These are phyloP conservation scores for Thripadectes ignobilis DNA, from an alignment of 2,797 vertebrate genomes.

Conservation along the genomic window DNA sequence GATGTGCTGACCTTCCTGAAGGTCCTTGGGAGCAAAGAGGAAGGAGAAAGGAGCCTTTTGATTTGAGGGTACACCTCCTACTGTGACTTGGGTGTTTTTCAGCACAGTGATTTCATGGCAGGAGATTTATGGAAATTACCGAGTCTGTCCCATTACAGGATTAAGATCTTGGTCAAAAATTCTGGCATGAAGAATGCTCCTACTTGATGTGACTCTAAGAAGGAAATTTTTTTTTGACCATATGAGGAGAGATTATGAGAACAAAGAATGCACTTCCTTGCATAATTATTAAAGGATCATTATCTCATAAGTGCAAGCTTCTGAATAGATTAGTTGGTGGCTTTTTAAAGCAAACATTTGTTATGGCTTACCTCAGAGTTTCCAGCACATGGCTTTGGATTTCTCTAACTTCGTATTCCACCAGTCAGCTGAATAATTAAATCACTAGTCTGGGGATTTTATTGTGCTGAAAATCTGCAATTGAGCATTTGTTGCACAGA, in stretches of 20 bases:
- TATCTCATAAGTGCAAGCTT: not conserved
- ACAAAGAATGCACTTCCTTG: not conserved
- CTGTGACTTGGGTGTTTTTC: not conserved
- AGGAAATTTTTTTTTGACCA: not conserved
- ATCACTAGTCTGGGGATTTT: constrained; percentile 50
- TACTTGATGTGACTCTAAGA: not conserved
- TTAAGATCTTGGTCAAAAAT: not conserved
- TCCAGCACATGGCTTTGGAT: not conserved
- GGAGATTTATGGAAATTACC: not conserved
- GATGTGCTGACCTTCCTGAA: not conserved
- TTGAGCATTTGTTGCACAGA: constrained; percentile 51
- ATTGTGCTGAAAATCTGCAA: constrained; percentile 56
- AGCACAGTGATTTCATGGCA: not conserved
- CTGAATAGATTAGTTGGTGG: constrained; percentile 5
- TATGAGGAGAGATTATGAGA: not conserved
- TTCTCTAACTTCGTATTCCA: constrained; percentile 24
- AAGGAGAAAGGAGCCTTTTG: not conserved
- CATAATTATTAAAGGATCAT: constrained; percentile 32
- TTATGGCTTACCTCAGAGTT: constrained; percentile 48
- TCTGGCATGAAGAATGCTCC: not conserved
- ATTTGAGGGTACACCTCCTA: not conserved
- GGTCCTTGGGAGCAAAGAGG: not conserved
- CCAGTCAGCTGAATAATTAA: constrained; percentile 73
- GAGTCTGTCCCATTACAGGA: not conserved
- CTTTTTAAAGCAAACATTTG: constrained; percentile 59